A percentile compares a stretch with the other conserved stretches of the same genome.
phyloP scores from a whole-genome alignment of 2,888 invertebrate genomes.

The Nudaria mundana region DNA sequence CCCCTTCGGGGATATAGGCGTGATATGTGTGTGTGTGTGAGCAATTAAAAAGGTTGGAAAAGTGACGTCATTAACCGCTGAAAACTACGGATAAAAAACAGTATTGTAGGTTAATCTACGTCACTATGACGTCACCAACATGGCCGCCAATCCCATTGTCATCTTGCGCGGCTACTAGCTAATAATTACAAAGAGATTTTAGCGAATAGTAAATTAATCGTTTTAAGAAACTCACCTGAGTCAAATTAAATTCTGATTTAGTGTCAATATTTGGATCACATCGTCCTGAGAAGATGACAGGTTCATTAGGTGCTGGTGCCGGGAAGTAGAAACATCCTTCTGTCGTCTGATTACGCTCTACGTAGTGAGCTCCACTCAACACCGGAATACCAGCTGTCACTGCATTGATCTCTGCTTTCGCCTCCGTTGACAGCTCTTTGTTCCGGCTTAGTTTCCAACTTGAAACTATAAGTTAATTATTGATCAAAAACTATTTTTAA shows the following conservation, averaged over 20 bases:
- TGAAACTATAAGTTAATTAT: conserved; percentile 53
- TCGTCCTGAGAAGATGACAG: conserved; percentile 56
- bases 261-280: conserved; percentile 51
- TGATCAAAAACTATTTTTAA: no score
- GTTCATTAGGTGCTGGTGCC: conserved; percentile 40
- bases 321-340: conserved; percentile 62
- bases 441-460: conserved; percentile 62
- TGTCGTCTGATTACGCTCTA: conserved; percentile 39
- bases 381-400: conserved; percentile 38
- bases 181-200: no score
- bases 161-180: no score
- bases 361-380: conserved; percentile 48
- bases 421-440: conserved; percentile 31
- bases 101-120: no score
- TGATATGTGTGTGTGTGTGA: no score
- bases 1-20: no score
- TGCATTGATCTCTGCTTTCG: conserved; percentile 31
- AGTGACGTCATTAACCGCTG: no score
- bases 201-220: no score
- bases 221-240: conserved; percentile 35
- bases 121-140: no score
- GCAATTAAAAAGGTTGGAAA: no score
- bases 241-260: conserved; percentile 42
- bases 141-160: no score
- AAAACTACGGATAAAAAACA: no score